phyloP scores from a whole-genome alignment of 2,113 vertebrate species.

The Sorex fumeus region DNA sequence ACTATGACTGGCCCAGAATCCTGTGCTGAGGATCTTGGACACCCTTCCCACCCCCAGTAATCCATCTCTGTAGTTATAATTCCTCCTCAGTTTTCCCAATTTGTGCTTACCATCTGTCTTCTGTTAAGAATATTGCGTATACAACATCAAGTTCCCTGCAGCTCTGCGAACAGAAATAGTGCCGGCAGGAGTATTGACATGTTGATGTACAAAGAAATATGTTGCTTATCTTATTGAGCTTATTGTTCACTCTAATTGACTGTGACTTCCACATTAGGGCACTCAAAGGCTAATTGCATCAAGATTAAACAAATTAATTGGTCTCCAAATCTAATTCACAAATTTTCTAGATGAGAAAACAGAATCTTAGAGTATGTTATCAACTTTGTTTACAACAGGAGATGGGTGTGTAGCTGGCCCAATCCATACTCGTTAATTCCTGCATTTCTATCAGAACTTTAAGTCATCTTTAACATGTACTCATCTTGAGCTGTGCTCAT shows the following conservation, averaged over 20 bases:
- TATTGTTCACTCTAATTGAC: slow-evolving; percentile 43
- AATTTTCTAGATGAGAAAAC: background rate
- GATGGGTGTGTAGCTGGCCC: background rate
- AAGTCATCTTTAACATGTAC: background rate
- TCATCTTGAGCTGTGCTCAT: background rate
- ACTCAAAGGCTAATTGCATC: background rate
- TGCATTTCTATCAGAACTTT: background rate
- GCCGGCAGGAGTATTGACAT: background rate
- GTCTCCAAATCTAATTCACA: background rate
- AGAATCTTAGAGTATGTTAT: background rate
- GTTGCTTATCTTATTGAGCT: background rate
- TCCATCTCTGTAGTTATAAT: slow-evolving; percentile 68
- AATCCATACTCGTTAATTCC: background rate
- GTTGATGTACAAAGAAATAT: background rate
- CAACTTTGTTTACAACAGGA: background rate
- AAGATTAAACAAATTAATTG: background rate
- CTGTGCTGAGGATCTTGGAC: background rate
- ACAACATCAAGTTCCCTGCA: background rate
- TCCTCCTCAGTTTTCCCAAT: slow-evolving; percentile 59
- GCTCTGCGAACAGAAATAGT: slow-evolving; percentile 39
- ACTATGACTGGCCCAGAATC: background rate
- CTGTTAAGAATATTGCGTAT: slow-evolving; percentile 40
- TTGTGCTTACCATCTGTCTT: slow-evolving; percentile 63
- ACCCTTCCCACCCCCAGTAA: background rate
- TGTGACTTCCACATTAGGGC: background rate